Evolutionary conservation across 1,140 invertebrate genomes (phyloP), one percentile per base, ranked within the genome.

Genomic region (Drosophila saltans): DNA sequence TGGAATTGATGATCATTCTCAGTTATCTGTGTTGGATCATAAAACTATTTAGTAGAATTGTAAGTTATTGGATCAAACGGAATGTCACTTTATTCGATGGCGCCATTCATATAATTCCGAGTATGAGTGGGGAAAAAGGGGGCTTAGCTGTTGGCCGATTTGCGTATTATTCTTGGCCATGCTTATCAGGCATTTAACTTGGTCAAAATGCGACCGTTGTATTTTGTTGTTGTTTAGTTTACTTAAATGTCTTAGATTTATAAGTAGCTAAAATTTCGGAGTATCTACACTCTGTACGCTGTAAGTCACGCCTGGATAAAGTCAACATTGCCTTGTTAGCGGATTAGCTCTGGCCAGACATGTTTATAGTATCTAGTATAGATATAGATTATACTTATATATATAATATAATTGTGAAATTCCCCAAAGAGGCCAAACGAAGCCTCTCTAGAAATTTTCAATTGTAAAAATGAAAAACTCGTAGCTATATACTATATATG

Each of bases 181-280:
- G 45, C 68, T 88, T 83, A 88, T 88, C 83, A 80, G 84, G 56
- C 83, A 78, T 88, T 88, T 68, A 83, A 83, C 83, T 75, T 78
- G 73, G 65, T 69, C 70, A 69, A 68, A 41, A 11, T 63, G 45
- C 24, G n/a, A 65, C 43, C 52, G 36, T 59, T 43, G 36, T 59
- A 58, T 60, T 69, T 59, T 26, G 57, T 36, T 33, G 33, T 30
- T 58, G 40, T 61, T 65, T 59, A 62, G 67, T 74, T 72, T 52
- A 26, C 45, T 52, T 52, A 52, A 52, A 24, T 65, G 83, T 45
- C 56, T 55, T 71, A 74, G 72, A 80, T 83, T 88, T 89, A 83
- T 76, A 9, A 1, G 45, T 21, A 16, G 16, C 63, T 36, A 39
- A 57, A 66, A 79, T 55, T 72, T 75, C 16, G 64, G 66, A n/a